A percentile compares a stretch with the other conserved stretches of the same genome.
Evolutionary conservation across 1,140 invertebrate genomes (phyloP).

Genomic region (Monomorium pharaonis): DNA sequence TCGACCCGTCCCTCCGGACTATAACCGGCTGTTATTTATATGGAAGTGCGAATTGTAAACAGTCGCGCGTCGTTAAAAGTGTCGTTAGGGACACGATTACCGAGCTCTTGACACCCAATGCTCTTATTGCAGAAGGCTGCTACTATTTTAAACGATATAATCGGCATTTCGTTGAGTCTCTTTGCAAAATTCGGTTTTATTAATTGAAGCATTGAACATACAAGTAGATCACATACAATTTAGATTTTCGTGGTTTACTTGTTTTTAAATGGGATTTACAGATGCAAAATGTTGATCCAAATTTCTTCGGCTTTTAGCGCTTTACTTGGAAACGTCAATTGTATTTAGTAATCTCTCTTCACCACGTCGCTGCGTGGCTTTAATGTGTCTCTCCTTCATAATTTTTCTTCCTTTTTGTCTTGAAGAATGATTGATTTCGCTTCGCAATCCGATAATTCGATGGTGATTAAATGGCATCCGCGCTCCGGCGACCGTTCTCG

Average conservation of each 20-base stretch:
- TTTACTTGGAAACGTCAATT: neutral
- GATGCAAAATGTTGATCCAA: no score
- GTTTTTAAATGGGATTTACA: no score
- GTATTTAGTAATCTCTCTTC: neutral
- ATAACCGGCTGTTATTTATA: conserved; percentile 1
- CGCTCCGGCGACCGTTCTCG: neutral
- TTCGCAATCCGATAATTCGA: neutral
- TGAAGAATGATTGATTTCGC: neutral
- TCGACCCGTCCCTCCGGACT: neutral
- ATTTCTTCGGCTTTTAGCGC: no score
- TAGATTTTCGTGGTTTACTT: no score
- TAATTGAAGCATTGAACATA: no score
- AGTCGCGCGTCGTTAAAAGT: conserved; percentile 4
- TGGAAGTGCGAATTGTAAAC: conserved; percentile 10
- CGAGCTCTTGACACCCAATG: neutral
- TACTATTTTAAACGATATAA: neutral
- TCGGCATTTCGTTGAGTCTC: neutral
- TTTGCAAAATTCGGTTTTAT: neutral
- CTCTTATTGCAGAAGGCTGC: neutral
- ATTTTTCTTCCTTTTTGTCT: no score
- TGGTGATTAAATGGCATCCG: neutral
- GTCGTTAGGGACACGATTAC: neutral
- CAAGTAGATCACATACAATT: no score
- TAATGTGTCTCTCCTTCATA: neutral
- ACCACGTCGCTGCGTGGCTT: neutral